Evolutionary conservation across 2,797 vertebrate species (phyloP), one percentile per base, ranked within the genome.

Genomic region (Fundulus diaphanus): DNA sequence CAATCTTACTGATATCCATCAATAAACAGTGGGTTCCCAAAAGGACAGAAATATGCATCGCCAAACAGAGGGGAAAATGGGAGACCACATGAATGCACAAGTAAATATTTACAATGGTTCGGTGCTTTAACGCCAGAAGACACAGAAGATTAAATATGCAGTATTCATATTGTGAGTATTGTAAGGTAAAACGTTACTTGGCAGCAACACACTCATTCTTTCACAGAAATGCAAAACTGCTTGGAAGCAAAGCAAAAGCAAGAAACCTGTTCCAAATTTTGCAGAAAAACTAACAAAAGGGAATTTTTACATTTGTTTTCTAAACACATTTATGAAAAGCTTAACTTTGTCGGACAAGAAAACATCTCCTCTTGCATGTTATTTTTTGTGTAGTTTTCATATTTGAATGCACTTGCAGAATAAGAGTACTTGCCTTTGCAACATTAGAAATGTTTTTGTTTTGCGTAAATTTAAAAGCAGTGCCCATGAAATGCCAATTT

Each of bases 71-170:
- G 13, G 63, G 65, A 74, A 80, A 73, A 31, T 71, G 51, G 12
- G 37, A 84, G 80, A 77, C 66, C 71, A 48, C 42, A 83, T 72
- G 1, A 77, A 59, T 76, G 71, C 72, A 51, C 76, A 81, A 87
- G 69, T 78, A 80, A 86, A 83, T 77, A 80, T 86, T 88, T 80
- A 76, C 42, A 81, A 35, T 65, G 63, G 24, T 66, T 68, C 4
- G 54, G 51, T 61, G 9, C 40, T 78, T 72, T 82, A 68, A 77
- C 80, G 61, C 63, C 44, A 61, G 12, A 77, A 33, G 81, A 74
- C 49, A 80, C 44, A 61, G 5, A 37, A 29, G 69, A 46, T 24
- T 56, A 46, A 82, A 75, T 68, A 52, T 82, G 63, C 18, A 46
- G 24, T 37, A 65, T 78, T 74, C 40, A 46, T 27, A 35, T 69